Evolutionary conservation across 2,888 invertebrate species (phyloP).

Genomic region (Erannis defoliaria): DNA sequence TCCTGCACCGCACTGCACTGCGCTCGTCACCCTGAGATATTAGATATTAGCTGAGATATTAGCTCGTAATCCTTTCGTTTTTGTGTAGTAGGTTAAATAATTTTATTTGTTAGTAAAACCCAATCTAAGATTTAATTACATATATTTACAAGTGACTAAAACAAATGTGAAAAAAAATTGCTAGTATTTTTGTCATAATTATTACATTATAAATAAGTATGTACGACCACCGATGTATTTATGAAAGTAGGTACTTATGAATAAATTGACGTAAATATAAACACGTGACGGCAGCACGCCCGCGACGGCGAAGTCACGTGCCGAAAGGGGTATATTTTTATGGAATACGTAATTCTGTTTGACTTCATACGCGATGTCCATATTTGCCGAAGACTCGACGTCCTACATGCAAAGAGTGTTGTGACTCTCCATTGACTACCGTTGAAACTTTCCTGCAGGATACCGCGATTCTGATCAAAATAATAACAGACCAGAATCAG

Average conservation of each 20-base stretch:
- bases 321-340: constrained; percentile 85
- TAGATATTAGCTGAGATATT: too few relatives aligned
- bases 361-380: constrained; percentile 86
- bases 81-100: too few relatives aligned
- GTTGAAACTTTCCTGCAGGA: constrained; percentile 18
- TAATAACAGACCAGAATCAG: too few relatives aligned
- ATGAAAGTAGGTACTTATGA: constrained; percentile 52
- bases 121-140: too few relatives aligned
- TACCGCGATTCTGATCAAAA: background rate
- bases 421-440: constrained; percentile 57
- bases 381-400: constrained; percentile 82
- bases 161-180: too few relatives aligned
- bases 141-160: too few relatives aligned
- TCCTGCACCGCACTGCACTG: too few relatives aligned
- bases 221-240: background rate
- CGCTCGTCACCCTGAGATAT: too few relatives aligned
- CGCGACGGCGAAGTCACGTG: constrained; percentile 67
- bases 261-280: constrained; percentile 44
- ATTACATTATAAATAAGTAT: too few relatives aligned
- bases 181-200: too few relatives aligned
- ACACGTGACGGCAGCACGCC: constrained; percentile 56
- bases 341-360: constrained; percentile 86
- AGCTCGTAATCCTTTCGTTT: too few relatives aligned
- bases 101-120: too few relatives aligned
- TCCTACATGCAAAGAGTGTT: constrained; percentile 81